phyloP scores from a whole-genome alignment of 2,113 vertebrate genomes.

The Arothron firmamentum region DNA sequence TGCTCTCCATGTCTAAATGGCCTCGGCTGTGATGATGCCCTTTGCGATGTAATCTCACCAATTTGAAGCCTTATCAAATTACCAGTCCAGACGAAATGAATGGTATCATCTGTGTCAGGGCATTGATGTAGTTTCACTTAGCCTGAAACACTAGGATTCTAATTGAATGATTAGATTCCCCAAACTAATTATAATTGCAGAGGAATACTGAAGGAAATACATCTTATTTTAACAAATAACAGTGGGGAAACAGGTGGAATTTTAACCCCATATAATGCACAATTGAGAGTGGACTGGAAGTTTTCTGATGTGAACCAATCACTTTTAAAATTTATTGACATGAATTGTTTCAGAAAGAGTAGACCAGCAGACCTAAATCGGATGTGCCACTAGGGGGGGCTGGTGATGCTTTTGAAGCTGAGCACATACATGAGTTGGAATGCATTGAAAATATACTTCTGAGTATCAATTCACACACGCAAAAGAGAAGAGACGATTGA shows the following conservation, averaged over 20 bases:
- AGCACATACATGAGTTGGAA: conserved; percentile 18
- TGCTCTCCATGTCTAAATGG: conserved; percentile 60
- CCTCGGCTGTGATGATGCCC: conserved; percentile 65
- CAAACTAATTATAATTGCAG: conserved; percentile 58
- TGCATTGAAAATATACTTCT: conserved; percentile 20
- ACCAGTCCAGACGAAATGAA: conserved; percentile 75
- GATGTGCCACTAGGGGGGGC: conserved; percentile 73
- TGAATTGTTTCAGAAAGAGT: conserved; percentile 24
- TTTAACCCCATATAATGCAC: conserved; percentile 36
- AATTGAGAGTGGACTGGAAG: too few species aligned
- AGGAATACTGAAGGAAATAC: conserved; percentile 38
- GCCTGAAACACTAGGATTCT: conserved; percentile 69
- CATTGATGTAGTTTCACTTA: conserved; percentile 76
- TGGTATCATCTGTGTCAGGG: conserved; percentile 70
- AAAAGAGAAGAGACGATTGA: background rate
- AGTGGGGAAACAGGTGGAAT: conserved; percentile 44
- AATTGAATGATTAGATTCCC: conserved; percentile 75
- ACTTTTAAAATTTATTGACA: conserved; percentile 37
- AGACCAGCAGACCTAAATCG: conserved; percentile 22
- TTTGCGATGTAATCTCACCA: conserved; percentile 69
- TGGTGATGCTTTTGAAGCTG: conserved; percentile 57
- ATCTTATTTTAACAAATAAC: conserved; percentile 60
- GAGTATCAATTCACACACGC: conserved; percentile 18
- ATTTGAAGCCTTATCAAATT: conserved; percentile 75
- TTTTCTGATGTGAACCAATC: too few species aligned